Evolutionary conservation across 2,888 invertebrate genomes (phyloP).

Genomic region (Tolmerus cingulatus): DNA sequence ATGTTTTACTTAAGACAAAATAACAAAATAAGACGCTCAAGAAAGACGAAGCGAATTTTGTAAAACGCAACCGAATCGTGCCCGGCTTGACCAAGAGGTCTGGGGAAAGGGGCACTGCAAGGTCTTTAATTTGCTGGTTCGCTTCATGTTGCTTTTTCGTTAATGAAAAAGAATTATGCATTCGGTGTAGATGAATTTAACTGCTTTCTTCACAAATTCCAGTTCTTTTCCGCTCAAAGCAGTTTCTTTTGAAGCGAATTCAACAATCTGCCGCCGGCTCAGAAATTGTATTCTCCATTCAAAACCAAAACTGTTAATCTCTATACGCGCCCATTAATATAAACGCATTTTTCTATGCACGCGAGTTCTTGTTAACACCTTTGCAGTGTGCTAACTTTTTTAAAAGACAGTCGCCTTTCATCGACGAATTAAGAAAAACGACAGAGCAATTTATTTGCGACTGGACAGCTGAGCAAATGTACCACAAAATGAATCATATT

Average conservation of each 20-base stretch:
- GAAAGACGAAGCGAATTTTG: background rate
- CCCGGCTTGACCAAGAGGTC: background rate
- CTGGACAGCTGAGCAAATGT: background rate
- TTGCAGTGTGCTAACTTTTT: background rate
- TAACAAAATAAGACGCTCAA: too few species aligned
- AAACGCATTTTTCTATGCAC: background rate
- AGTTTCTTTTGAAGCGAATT: background rate
- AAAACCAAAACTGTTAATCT: background rate
- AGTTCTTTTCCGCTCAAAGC: background rate
- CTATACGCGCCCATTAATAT: background rate
- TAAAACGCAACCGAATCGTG: background rate
- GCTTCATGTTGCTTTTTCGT: background rate
- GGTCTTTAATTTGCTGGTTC: background rate
- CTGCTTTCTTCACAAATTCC: conserved; percentile 24
- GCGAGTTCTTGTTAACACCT: background rate
- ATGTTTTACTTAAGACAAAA: background rate
- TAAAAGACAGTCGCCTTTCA: background rate
- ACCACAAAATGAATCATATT: background rate
- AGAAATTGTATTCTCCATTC: background rate
- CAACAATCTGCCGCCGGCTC: background rate
- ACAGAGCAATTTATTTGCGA: background rate
- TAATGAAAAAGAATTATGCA: conserved; percentile 1
- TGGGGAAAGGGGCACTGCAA: background rate
- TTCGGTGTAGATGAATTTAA: background rate
- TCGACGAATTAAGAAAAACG: background rate